phyloP scores from a whole-genome alignment of 2,888 invertebrate genomes.

The Caenorhabditis plicata region DNA sequence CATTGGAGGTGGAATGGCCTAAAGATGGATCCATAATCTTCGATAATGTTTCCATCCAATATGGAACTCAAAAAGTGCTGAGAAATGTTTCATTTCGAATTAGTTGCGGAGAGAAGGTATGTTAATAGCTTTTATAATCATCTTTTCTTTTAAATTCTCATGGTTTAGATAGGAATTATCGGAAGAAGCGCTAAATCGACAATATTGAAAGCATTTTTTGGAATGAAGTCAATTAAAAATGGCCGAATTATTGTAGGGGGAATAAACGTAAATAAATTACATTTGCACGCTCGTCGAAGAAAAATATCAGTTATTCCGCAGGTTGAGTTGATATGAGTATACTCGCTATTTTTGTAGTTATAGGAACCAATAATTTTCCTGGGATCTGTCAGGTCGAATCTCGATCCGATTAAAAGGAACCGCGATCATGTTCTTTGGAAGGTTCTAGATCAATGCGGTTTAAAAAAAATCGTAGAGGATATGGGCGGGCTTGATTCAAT shows the following conservation, averaged over 20 bases:
- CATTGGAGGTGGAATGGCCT: too few species aligned
- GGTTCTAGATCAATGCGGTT: constrained; percentile 80
- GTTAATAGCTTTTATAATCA: too few species aligned
- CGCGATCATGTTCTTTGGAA: constrained; percentile 82
- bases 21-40: constrained; percentile 75
- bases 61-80: constrained; percentile 41
- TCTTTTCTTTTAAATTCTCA: too few species aligned
- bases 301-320: constrained; percentile 89
- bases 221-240: constrained; percentile 74
- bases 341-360: not conserved
- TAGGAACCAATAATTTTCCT: constrained; percentile 82
- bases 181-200: constrained; percentile 81
- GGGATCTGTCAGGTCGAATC: constrained; percentile 82
- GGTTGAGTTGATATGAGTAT: constrained; percentile 47
- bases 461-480: constrained; percentile 75
- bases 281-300: constrained; percentile 77
- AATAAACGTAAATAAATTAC: constrained; percentile 71
- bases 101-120: constrained; percentile 56
- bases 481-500: constrained; percentile 76
- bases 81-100: constrained; percentile 68
- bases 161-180: constrained; percentile 78
- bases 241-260: constrained; percentile 76
- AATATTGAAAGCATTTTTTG: constrained; percentile 78
- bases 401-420: constrained; percentile 81
- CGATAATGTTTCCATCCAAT: constrained; percentile 36